Conservation (phyloP, 2,113 vertebrate species). For the Mus musculus region GRCm39 chr4:59737501-59738000, state of each 20-base stretch:
- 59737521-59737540: conserved; percentile 54
- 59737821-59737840: neutral
- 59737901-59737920: neutral
- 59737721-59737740: conserved; percentile 82
- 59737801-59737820: neutral
- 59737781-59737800: neutral
- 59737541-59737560: conserved; percentile 83
- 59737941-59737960: neutral
- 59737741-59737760: conserved; percentile 2
- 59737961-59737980: neutral
- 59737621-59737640: conserved; percentile 81
- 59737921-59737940: neutral
- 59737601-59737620: conserved; percentile 81
- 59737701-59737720: conserved; percentile 81
- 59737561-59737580: conserved; percentile 84
- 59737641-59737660: conserved; percentile 82
- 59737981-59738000: neutral
- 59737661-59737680: conserved; percentile 68
- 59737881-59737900: neutral
- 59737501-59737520: conserved; percentile 2
- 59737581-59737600: conserved; percentile 84
- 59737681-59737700: conserved; percentile 83
- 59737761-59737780: neutral
- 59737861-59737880: conserved; percentile 45
- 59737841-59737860: neutral